Conservation (phyloP, 2,888 invertebrate genomes). For the Laothoe populi region DNA sequence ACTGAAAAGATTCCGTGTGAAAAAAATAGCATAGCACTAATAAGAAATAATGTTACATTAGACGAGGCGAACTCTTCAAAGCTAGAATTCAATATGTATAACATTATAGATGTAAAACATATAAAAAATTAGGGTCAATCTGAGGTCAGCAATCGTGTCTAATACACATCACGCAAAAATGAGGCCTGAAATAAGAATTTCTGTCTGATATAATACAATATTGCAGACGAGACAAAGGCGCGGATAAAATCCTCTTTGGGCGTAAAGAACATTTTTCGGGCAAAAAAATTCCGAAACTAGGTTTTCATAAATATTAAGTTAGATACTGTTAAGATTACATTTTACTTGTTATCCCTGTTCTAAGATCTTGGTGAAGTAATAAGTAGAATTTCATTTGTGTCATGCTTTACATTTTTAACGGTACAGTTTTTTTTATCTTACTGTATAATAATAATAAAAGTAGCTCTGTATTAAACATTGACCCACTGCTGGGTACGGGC, state of each 20-base stretch:
- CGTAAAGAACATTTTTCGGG: conserved; percentile 2
- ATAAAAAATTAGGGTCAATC: background rate
- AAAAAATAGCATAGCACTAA: too few relatives aligned
- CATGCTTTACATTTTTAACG: too few relatives aligned
- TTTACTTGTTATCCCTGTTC: background rate
- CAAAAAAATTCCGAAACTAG: background rate
- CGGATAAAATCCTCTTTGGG: background rate
- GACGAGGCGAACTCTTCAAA: too few relatives aligned
- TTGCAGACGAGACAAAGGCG: conserved; percentile 9
- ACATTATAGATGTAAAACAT: background rate
- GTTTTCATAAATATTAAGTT: conserved; percentile 11
- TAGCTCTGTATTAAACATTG: too few relatives aligned
- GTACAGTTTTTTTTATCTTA: too few relatives aligned
- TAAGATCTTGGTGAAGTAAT: background rate
- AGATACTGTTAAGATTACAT: background rate
- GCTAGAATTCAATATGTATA: too few relatives aligned
- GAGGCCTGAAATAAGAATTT: background rate
- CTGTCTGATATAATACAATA: conserved; percentile 8
- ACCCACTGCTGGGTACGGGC: too few relatives aligned
- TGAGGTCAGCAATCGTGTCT: background rate
- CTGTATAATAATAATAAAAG: too few relatives aligned
- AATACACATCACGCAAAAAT: conserved; percentile 10
- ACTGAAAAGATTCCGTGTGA: too few relatives aligned
- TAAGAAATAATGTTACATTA: too few relatives aligned
- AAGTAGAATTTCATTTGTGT: conserved; percentile 10